phyloP scores from a whole-genome alignment of 2,888 invertebrate species.

The Parnassius glacialis region DNA sequence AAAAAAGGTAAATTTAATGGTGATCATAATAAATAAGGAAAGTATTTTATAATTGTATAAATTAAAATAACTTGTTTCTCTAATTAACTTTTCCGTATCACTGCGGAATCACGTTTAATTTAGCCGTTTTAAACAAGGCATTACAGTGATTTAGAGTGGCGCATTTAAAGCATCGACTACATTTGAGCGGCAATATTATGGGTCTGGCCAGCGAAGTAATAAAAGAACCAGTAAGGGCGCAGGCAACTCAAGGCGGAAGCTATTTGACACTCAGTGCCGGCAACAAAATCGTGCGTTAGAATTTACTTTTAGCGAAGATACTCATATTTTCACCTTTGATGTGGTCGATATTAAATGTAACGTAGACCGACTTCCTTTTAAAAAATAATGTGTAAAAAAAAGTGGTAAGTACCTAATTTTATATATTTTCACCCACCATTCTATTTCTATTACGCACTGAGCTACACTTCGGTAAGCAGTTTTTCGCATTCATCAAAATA shows the following conservation, averaged over 20 bases:
- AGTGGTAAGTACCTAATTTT: too few species aligned
- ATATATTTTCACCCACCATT: too few species aligned
- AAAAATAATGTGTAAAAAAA: too few species aligned
- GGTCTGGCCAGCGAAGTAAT: slow-evolving; percentile 25
- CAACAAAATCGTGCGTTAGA: slow-evolving; percentile 23
- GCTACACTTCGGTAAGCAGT: too few species aligned
- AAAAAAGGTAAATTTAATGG: too few species aligned
- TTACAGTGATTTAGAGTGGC: slow-evolving; percentile 21
- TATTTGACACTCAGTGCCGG: slow-evolving; percentile 22
- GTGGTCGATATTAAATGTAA: too few species aligned
- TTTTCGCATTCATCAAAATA: too few species aligned
- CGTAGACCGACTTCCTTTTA: too few species aligned
- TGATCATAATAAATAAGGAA: neutral
- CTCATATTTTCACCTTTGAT: neutral
- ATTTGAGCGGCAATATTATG: slow-evolving; percentile 26
- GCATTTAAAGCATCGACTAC: slow-evolving; percentile 24
- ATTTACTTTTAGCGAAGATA: slow-evolving; percentile 22
- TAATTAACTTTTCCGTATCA: too few species aligned
- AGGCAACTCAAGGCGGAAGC: slow-evolving; percentile 24
- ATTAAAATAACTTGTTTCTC: too few species aligned
- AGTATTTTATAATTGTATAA: neutral
- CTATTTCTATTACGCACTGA: too few species aligned
- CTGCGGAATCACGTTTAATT: slow-evolving; percentile 11
- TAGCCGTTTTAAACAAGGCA: slow-evolving; percentile 17
- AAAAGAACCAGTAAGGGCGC: slow-evolving; percentile 26